Evolutionary conservation across 1,140 invertebrate genomes (phyloP).

Genomic region (Tetraneura akinire): DNA sequence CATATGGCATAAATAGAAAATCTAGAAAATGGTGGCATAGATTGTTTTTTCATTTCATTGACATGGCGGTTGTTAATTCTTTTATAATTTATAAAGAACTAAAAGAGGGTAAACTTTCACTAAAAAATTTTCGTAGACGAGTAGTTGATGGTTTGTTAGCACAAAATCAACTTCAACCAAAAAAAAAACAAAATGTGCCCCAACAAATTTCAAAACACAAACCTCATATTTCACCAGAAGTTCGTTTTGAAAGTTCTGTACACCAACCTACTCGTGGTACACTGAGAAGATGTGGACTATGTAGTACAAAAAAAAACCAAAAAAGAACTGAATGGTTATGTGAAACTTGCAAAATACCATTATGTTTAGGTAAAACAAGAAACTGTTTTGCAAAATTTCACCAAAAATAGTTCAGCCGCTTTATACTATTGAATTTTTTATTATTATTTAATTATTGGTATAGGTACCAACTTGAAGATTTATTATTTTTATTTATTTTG

Average conservation of each 20-base stretch:
- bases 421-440: too few species aligned
- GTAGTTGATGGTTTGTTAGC: conserved; percentile 8
- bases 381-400: conserved; percentile 16
- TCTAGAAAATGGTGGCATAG: conserved; percentile 13
- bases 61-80: not conserved
- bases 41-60: conserved; percentile 18
- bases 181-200: not conserved
- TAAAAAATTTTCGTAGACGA: conserved; percentile 17
- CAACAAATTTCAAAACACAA: not conserved
- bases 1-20: conserved; percentile 11
- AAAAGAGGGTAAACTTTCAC: not conserved
- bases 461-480: not conserved
- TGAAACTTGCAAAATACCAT: conserved; percentile 25
- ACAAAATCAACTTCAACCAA: conserved; percentile 10
- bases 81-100: conserved; percentile 9
- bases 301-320: conserved; percentile 11
- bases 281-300: not conserved
- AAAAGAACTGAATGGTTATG: conserved; percentile 37
- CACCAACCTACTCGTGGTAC: conserved; percentile 23
- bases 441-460: not conserved
- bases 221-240: conserved; percentile 5
- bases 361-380: conserved; percentile 19
- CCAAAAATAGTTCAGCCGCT: not conserved
- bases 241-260: not conserved
- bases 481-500: not conserved